phyloP scores from a whole-genome alignment of 2,888 invertebrate genomes.

The Cantharis lateralis region DNA sequence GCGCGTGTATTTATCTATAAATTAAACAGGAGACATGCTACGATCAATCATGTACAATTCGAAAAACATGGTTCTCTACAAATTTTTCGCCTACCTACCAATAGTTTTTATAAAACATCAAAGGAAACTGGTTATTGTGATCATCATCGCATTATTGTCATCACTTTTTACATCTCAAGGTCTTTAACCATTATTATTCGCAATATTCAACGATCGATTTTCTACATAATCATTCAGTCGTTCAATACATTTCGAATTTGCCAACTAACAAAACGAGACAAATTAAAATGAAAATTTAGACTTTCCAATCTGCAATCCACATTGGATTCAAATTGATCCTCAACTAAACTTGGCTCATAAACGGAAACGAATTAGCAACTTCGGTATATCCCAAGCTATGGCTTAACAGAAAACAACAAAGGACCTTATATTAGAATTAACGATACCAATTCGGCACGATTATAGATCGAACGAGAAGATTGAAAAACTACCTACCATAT shows the following conservation, averaged over 20 bases:
- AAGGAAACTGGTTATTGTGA: constrained; percentile 17
- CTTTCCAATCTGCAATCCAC: background rate
- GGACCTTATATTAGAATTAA: background rate
- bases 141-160: constrained; percentile 7
- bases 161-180: constrained; percentile 7
- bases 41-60: constrained; percentile 3
- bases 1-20: background rate
- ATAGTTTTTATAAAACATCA: constrained; percentile 11
- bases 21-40: background rate
- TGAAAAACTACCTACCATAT: background rate
- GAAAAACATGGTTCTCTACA: constrained; percentile 11
- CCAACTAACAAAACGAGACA: too few species aligned
- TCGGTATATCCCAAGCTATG: background rate
- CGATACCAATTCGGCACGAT: background rate
- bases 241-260: background rate
- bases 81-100: constrained; percentile 20
- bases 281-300: background rate
- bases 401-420: background rate
- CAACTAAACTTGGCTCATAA: background rate
- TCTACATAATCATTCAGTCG: background rate
- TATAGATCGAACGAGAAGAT: background rate
- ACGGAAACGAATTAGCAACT: background rate
- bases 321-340: background rate
- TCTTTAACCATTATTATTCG: background rate
- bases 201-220: background rate